phyloP scores from a whole-genome alignment of 2,797 vertebrate species.

The Chaetophractus vellerosus region DNA sequence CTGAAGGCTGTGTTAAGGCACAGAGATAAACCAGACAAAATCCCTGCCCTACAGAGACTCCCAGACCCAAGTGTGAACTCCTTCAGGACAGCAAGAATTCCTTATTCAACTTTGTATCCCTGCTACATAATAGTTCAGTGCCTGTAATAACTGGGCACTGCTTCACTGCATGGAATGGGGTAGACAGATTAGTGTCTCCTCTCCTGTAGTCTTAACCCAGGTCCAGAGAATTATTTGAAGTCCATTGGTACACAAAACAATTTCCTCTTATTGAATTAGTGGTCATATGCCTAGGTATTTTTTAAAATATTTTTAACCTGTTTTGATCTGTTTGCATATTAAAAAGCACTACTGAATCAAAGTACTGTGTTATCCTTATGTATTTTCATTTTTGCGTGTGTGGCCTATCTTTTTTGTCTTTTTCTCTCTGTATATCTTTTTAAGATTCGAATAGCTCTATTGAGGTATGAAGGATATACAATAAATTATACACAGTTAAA shows the following conservation, averaged over 20 bases:
- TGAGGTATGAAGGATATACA: too few relatives aligned
- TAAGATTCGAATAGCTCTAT: too few relatives aligned
- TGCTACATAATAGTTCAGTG: not conserved
- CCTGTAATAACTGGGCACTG: not conserved
- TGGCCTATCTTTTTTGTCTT: too few relatives aligned
- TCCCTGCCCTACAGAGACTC: not conserved
- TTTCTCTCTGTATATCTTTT: too few relatives aligned
- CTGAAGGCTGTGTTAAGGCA: not conserved
- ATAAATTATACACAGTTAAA: too few relatives aligned
- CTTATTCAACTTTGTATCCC: not conserved
- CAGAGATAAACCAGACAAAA: not conserved
- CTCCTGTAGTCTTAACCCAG: not conserved
- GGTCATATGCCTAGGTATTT: not conserved
- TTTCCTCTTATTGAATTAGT: not conserved
- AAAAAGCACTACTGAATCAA: not conserved
- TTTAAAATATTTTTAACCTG: not conserved
- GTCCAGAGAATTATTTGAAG: not conserved
- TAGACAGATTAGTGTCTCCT: not conserved
- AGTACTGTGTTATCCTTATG: not conserved
- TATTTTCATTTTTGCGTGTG: too few relatives aligned
- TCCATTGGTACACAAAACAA: not conserved
- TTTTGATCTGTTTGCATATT: not conserved
- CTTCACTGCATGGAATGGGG: not conserved
- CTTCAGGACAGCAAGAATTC: not conserved
- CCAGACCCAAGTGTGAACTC: not conserved